phyloP scores from a whole-genome alignment of 2,797 vertebrate species.

The Syngnathus rostellatus region DNA sequence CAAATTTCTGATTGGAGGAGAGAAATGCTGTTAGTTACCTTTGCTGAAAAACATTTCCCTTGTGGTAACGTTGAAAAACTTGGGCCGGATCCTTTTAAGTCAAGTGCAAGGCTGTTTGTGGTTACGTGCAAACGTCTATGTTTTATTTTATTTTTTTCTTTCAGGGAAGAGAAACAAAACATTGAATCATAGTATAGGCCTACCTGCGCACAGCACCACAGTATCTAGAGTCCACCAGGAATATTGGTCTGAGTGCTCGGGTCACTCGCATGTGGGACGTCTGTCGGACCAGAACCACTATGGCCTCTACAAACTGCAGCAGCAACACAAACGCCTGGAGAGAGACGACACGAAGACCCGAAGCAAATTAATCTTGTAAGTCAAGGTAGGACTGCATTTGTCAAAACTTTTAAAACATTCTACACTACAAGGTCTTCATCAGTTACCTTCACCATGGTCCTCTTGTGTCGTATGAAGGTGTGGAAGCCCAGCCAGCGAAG shows the following conservation, averaged over 20 bases:
- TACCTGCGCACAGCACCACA: conserved; percentile 92
- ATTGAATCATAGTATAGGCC: background rate
- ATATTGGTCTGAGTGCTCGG: conserved; percentile 91
- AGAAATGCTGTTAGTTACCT: conserved; percentile 20
- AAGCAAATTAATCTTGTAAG: background rate
- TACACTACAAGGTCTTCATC: background rate
- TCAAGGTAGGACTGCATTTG: background rate
- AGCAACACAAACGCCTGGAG: conserved; percentile 81
- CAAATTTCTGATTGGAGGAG: conserved; percentile 75
- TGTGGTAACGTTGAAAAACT: background rate
- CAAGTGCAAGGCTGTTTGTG: too few relatives aligned
- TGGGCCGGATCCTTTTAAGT: too few relatives aligned
- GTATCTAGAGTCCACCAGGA: conserved; percentile 95
- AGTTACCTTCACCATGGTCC: conserved; percentile 92
- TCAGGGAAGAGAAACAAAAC: background rate
- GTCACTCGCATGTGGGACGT: conserved; percentile 92
- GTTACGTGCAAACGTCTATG: too few relatives aligned
- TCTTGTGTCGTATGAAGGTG: conserved; percentile 89
- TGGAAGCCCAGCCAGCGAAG: conserved; percentile 91
- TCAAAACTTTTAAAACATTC: background rate
- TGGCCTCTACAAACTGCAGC: conserved; percentile 91
- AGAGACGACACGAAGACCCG: background rate
- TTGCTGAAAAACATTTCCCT: background rate
- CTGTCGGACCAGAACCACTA: conserved; percentile 91
- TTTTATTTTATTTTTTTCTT: too few relatives aligned